Base-by-base conservation (phyloP, 92 coral and sea anemone genomes). In the Pocillopora grandis region DNA sequence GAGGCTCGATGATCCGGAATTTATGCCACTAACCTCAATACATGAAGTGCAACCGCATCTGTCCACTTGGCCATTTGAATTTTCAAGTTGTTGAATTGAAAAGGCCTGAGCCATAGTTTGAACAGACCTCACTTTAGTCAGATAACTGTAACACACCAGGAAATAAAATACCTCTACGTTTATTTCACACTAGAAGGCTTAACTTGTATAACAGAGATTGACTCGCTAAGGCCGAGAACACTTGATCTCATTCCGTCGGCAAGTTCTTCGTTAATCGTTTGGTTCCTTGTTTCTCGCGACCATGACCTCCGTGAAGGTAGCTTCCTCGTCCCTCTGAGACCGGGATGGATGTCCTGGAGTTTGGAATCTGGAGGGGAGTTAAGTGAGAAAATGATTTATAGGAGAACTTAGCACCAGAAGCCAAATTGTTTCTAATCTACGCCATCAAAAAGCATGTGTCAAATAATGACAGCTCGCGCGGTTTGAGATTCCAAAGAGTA, bases 191-290 rank as follows among this genome's bases (percentile, higher is more conserved):
- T 21, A 57, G 80, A 62, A 55, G 86, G 80, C 62, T 72, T 14
- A 20, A 83, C 64, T 48, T 65, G 62, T 27, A 62, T 73, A 2
- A 83, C 80, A 55, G 86, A 83, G 20, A 83, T 77, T 17, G 80
- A 73, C 42, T 64, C 86, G 13, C 66, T 62, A 10, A 83, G 56
- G 65, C 72, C 74, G 14, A 83, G 37, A 16, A 27, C 12, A 1
- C 74, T 48, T 3, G 2, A n/a, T 2, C 35, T 21, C 7, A 66
- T 58, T 17, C 19, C 75, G 64, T 69, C 52, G 52, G 52, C 58
- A 3, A 73, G 20, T 31, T 83, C 71, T n/a, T 72, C 86, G 9
- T 83, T 80, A 33, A 52, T 5, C 9, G 86, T 62, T 15, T 31
- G 64, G 55, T 73, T 8, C 17, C 49, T 55, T 12, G 21, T 12